Evolutionary conservation across 2,888 invertebrate species (phyloP), one percentile per base, ranked within the genome.

Genomic region (Chaitophorus viminalis): DNA sequence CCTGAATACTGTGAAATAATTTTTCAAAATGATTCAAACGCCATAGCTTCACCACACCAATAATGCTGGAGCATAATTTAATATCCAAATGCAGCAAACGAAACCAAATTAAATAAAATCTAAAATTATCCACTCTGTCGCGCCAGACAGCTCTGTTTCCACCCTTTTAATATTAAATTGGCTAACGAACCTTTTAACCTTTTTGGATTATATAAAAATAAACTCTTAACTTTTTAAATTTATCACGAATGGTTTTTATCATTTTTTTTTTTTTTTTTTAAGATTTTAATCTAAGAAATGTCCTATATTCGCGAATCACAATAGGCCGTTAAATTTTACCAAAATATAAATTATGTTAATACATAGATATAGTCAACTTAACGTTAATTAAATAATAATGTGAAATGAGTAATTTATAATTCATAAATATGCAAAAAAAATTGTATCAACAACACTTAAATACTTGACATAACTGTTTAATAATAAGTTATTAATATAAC

Each of bases 151-250:
- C n/a, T n/a, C 39, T 18, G 81, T 68, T 68, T 68, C 21, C 29
- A 29, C 29, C 31, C 31, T 68, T 81, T 81, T 39, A n/a, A 46
- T 68, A 81, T 79, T 79, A 79, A 79, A 79, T 79, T 65, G 68
- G 65, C 65, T 14, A 36, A 65, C 9, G 29, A 68, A 14, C 39
- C n/a, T 65, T 65, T 39, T 79, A 39, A 65, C 79, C 65, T 65
- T 79, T 78, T 54, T 31, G 31, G 31, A 54, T 54, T 33, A 78
- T 14, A 54, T 18, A 2, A 21, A 21, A 33, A 52, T 33, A 52
- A 25, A 54, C 3, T 11, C n/a, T 29, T 70, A 29, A 8, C 6
- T 17, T 31, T 70, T 31, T 29, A 17, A 70, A 70, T 70, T 70
- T 29, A 68, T 68, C 68, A 68, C 68, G 2, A 68, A 68, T 68